Evolutionary conservation across 37 sponge, comb jelly and placozoan species (phyloP), one percentile per base, ranked within the genome.

Genomic region (Axinella damicornis): DNA sequence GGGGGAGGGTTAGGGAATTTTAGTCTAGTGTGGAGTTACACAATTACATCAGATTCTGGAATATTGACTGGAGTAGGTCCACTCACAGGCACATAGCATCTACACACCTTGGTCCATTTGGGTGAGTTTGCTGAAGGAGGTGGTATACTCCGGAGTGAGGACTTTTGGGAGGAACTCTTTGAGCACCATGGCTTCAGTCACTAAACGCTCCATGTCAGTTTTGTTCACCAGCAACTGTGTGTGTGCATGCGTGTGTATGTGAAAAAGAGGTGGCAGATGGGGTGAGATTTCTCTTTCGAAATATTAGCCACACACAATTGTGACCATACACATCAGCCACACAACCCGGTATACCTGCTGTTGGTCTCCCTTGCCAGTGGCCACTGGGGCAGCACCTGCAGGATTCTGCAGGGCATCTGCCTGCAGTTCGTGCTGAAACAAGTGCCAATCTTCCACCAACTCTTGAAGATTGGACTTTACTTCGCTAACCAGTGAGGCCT

Each of bases 171-270:
- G 74, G 62, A 93, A 90, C 73, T 93, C 94, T 76, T 87, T 96
- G 62, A 96, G 76, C 94, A 89, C 90, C 96, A 96, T 93, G 5
- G 83, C 71, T 66, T 96, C 96, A 17, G 95, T 88, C 21, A 80
- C 79, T 19, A 95, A 73, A 37, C 60, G 32, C 13, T 95, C 96
- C 40, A 95, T 27, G 18, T 95, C 91, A 53, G 40, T 35, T 33
- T 63, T 85, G 33, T 54, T 41, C 35, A 91, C 90, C 73, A 71
- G 19, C 4, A 67, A 46, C 46, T 46, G 46, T 46, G 46, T 46
- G 46, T 46, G 46, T 46, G 46, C 9, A 9, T 46, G 46, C 9
- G 4, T 4, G 9, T 46, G 9, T 46, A 9, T 46, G 46, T 46
- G 9, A 46, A 9, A 4, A 46, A 9, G 9, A 9, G 9, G 46